These are phyloP conservation scores for Ditylenchus weischeri DNA, from an alignment of 2,888 invertebrate species.

Conservation along the genomic window DNA sequence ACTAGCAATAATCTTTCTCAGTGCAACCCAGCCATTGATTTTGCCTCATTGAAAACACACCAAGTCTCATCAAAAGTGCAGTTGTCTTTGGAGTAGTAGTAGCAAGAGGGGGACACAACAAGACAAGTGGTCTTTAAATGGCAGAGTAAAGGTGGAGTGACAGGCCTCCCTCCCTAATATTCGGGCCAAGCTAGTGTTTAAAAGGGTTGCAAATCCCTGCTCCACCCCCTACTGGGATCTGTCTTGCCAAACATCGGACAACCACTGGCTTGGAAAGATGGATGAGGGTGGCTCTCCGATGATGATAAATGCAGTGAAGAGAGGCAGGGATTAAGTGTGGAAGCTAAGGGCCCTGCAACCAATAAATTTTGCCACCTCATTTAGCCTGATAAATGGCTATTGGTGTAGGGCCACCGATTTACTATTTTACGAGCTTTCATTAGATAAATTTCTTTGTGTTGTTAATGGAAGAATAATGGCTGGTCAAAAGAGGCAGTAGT, in stretches of 20 bases:
- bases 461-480: constrained; percentile 11
- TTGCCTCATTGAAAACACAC: too few species aligned
- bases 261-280: constrained; percentile 1
- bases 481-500: not conserved
- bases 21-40: too few species aligned
- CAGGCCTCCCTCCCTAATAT: constrained; percentile 7
- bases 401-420: not conserved
- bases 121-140: not conserved
- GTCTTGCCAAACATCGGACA: not conserved
- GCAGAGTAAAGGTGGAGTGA: constrained; percentile 7
- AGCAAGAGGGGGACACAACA: too few species aligned
- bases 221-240: constrained; percentile 5
- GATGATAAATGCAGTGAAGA: constrained; percentile 8
- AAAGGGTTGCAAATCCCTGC: constrained; percentile 4
- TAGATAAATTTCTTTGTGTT: constrained; percentile 11
- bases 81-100: too few species aligned
- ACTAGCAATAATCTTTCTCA: too few species aligned
- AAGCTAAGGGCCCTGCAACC: not conserved
- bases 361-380: constrained; percentile 11
- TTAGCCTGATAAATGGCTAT: constrained; percentile 7
- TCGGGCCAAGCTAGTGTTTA: constrained; percentile 2
- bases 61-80: too few species aligned
- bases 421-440: constrained; percentile 8
- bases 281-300: constrained; percentile 1
- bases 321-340: constrained; percentile 3